Percentiles rank a stretch among this genome's conserved stretches.
Conservation (phyloP, 2,113 vertebrate genomes). For the Ardeotis arabs region DNA sequence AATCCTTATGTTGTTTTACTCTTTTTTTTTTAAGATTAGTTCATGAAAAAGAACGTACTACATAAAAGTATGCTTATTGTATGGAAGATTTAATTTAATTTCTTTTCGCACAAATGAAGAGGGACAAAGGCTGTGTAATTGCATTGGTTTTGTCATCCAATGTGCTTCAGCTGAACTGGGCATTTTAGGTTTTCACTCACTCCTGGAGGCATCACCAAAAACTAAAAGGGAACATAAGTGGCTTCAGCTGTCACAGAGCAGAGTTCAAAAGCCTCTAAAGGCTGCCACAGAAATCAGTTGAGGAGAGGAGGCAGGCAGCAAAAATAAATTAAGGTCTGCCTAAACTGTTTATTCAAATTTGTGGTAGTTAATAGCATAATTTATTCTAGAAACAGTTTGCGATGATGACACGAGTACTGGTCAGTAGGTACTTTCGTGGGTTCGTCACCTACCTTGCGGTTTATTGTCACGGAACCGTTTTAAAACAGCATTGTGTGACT, state of each 20-base stretch:
- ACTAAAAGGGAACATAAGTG: neutral
- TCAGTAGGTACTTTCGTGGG: neutral
- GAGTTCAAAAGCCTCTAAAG: neutral
- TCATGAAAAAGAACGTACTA: neutral
- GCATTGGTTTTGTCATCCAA: neutral
- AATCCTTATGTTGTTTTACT: neutral
- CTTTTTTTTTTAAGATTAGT: neutral
- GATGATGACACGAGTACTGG: fast-evolving
- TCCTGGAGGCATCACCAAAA: neutral
- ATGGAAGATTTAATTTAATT: neutral
- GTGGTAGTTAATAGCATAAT: neutral
- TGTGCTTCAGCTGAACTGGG: neutral
- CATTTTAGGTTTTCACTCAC: neutral
- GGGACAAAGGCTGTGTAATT: neutral
- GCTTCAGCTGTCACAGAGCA: neutral
- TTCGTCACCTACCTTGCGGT: neutral
- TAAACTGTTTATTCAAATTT: neutral
- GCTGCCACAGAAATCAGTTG: neutral
- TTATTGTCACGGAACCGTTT: neutral
- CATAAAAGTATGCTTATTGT: neutral
- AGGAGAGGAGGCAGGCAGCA: neutral
- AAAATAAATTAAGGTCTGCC: neutral
- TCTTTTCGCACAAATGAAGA: neutral
- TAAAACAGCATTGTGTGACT: neutral
- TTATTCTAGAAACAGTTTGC: neutral